These are phyloP conservation scores for Lindbergichthys nudifrons DNA, from an alignment of 2,797 vertebrate genomes.

Conservation along the genomic window DNA sequence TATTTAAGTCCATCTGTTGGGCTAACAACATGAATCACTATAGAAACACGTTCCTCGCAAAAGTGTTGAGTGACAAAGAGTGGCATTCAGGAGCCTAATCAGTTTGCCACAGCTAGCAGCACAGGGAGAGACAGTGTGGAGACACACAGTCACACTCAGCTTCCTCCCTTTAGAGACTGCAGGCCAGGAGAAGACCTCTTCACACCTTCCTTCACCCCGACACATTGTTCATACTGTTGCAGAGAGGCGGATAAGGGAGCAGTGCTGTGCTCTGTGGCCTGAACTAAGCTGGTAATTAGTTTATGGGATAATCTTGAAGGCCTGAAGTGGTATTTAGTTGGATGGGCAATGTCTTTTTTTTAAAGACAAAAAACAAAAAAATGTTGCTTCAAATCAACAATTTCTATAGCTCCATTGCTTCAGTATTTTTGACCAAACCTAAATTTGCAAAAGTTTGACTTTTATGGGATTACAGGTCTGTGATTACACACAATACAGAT, in stretches of 20 bases:
- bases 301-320: slow-evolving; percentile 66
- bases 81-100: slow-evolving; percentile 66
- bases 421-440: slow-evolving; percentile 1
- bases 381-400: background rate
- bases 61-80: slow-evolving; percentile 57
- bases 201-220: slow-evolving; percentile 52
- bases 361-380: background rate
- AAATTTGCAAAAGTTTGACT: background rate
- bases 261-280: slow-evolving; percentile 42
- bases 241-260: slow-evolving; percentile 47
- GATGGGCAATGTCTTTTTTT: slow-evolving; percentile 9
- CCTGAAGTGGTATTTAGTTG: slow-evolving; percentile 58
- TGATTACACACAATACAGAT: background rate
- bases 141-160: slow-evolving; percentile 62
- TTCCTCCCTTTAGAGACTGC: slow-evolving; percentile 44
- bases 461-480: background rate
- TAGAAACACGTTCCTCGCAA: slow-evolving; percentile 36
- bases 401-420: background rate
- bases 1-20: background rate
- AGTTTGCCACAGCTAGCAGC: slow-evolving; percentile 50
- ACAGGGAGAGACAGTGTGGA: slow-evolving; percentile 44
- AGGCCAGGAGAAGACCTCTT: slow-evolving; percentile 46
- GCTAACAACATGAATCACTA: slow-evolving; percentile 46
- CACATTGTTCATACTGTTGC: slow-evolving; percentile 49
- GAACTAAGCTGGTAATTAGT: slow-evolving; percentile 63